A percentile compares a stretch with the other conserved stretches of the same genome.
Conservation (phyloP, 2,113 vertebrate genomes). For the Oncorhynchus keta region DNA sequence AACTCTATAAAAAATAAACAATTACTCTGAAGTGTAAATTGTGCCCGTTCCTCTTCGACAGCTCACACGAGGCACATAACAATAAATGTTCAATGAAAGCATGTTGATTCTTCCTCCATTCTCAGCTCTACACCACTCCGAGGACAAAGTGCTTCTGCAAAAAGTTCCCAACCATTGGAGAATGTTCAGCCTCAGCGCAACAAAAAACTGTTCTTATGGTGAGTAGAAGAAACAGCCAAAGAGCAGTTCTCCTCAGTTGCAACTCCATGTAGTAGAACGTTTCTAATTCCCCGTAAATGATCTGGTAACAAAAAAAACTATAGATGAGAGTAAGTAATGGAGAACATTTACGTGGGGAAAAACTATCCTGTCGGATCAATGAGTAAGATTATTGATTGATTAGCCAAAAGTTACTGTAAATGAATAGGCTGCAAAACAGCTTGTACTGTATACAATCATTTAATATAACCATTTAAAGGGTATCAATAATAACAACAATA, state of each 20-base stretch:
- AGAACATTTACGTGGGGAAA: background rate
- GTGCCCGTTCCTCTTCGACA: background rate
- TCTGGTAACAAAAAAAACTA: background rate
- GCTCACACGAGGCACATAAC: background rate
- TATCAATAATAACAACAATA: background rate
- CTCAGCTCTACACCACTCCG: background rate
- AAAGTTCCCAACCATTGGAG: background rate
- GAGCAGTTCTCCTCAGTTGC: background rate
- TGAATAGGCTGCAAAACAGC: background rate
- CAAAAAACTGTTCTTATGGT: background rate
- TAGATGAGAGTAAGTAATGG: background rate
- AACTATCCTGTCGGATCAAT: background rate
- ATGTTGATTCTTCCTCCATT: conserved; percentile 1
- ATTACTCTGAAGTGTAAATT: background rate
- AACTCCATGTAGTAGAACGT: background rate
- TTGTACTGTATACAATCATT: background rate
- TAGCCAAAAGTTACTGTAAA: background rate
- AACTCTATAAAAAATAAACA: background rate
- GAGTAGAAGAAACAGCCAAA: background rate
- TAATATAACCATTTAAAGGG: background rate
- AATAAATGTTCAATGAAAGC: background rate
- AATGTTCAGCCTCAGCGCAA: background rate
- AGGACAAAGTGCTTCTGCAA: background rate
- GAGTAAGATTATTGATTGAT: background rate
- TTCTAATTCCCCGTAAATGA: background rate